phyloP scores from a whole-genome alignment of 2,888 invertebrate genomes.

The Orthosia cruda region DNA sequence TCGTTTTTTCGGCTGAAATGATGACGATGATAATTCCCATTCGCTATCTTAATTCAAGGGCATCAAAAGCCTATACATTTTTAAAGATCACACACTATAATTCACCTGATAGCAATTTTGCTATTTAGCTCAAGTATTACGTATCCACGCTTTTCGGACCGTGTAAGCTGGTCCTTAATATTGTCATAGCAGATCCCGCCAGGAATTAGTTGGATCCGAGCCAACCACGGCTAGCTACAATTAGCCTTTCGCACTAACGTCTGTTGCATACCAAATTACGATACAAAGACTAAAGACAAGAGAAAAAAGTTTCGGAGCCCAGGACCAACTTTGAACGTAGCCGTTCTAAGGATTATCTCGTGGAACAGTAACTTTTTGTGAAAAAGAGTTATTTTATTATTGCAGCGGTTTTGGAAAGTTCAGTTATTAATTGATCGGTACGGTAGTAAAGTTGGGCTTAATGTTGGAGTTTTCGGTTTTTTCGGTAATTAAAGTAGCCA shows the following conservation, averaged over 20 bases:
- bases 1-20: too few relatives aligned
- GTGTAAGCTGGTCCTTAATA: slow-evolving; percentile 65
- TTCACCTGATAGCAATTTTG: slow-evolving; percentile 16
- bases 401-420: slow-evolving; percentile 56
- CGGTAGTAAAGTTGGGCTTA: slow-evolving; percentile 58
- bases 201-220: slow-evolving; percentile 66
- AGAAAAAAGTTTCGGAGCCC: slow-evolving; percentile 43
- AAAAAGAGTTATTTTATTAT: slow-evolving; percentile 43
- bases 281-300: slow-evolving; percentile 65
- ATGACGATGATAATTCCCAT: too few relatives aligned
- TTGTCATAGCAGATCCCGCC: slow-evolving; percentile 58
- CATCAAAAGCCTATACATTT: neutral
- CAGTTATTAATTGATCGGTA: slow-evolving; percentile 63
- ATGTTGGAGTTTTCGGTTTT: slow-evolving; percentile 19
- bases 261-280: slow-evolving; percentile 68
- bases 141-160: slow-evolving; percentile 39
- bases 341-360: slow-evolving; percentile 64
- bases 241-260: slow-evolving; percentile 68
- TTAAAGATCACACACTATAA: slow-evolving; percentile 12
- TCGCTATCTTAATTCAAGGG: neutral
- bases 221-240: slow-evolving; percentile 68
- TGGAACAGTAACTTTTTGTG: slow-evolving; percentile 38
- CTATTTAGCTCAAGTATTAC: slow-evolving; percentile 36
- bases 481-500: slow-evolving; percentile 8
- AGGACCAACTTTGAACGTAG: slow-evolving; percentile 52